These are phyloP conservation scores for Plectrocnemia conspersa DNA, from an alignment of 1,140 invertebrate species.

Conservation along the genomic window DNA sequence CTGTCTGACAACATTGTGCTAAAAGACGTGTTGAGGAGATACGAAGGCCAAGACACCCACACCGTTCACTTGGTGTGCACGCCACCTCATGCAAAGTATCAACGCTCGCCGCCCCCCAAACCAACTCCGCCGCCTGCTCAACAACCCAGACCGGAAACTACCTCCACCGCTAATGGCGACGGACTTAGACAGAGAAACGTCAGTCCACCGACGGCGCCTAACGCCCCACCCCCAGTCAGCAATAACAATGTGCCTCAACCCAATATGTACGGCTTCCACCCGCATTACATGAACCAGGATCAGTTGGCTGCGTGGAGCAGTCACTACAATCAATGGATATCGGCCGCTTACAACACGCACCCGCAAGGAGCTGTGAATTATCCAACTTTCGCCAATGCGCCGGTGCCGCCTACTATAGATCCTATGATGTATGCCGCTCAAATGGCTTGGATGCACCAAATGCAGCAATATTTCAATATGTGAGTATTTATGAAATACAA, in stretches of 20 bases:
- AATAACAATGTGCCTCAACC: background rate
- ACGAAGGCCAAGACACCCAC: constrained; percentile 66
- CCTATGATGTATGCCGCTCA: constrained; percentile 47
- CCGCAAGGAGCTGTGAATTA: constrained; percentile 8
- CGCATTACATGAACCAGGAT: constrained; percentile 14
- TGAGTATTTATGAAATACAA: constrained; percentile 24
- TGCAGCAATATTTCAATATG: constrained; percentile 78
- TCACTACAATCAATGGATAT: constrained; percentile 9
- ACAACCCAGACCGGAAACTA: constrained; percentile 1
- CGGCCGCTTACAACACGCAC: background rate
- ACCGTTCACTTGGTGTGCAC: constrained; percentile 81
- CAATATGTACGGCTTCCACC: constrained; percentile 9
- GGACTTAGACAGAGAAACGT: constrained; percentile 45
- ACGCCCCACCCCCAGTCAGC: constrained; percentile 5
- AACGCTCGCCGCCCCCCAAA: constrained; percentile 33
- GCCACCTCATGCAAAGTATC: constrained; percentile 38
- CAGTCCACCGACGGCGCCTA: constrained; percentile 19
- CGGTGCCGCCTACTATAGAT: constrained; percentile 15
- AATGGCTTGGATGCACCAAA: constrained; percentile 74
- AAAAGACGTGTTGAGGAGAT: constrained; percentile 74
- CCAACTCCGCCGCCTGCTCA: constrained; percentile 24
- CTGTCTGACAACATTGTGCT: constrained; percentile 69
- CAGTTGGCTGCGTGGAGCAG: background rate
- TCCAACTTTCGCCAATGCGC: constrained; percentile 7
- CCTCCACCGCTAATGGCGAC: constrained; percentile 13